Conservation (phyloP, 2,888 invertebrate species). For the Mythimna loreyi region DNA sequence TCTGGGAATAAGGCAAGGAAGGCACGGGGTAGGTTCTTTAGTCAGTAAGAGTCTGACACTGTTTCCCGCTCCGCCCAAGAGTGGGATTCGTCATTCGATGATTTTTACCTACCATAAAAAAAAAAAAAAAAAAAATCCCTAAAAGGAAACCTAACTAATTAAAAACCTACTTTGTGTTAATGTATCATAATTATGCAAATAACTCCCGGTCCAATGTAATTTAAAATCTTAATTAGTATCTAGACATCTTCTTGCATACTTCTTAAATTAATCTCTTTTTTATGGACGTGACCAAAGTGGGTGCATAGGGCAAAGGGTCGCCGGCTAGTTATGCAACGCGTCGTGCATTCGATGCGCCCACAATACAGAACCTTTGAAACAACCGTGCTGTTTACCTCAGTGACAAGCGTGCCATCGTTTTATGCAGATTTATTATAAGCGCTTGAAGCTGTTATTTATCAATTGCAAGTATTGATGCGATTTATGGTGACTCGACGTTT, state of each 20-base stretch:
- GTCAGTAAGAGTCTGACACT: too few species aligned
- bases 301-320: constrained; percentile 78
- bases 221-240: constrained; percentile 49
- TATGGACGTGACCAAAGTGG: constrained; percentile 72
- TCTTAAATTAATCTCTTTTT: constrained; percentile 61
- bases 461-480: constrained; percentile 29
- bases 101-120: too few species aligned
- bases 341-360: constrained; percentile 82
- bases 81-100: too few species aligned
- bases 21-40: too few species aligned
- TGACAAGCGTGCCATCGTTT: constrained; percentile 75
- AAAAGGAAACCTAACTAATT: constrained; percentile 13
- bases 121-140: too few species aligned
- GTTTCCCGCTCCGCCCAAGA: too few species aligned
- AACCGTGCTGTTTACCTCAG: constrained; percentile 77
- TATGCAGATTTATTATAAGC: constrained; percentile 57
- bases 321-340: constrained; percentile 74
- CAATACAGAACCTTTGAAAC: constrained; percentile 84
- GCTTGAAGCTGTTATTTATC: constrained; percentile 38
- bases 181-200: constrained; percentile 27
- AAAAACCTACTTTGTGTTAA: constrained; percentile 22
- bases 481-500: too few species aligned
- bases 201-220: constrained; percentile 16
- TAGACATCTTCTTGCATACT: constrained; percentile 49
- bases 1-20: too few species aligned